Percentiles rank a stretch among this genome's conserved stretches.
Conservation (phyloP, 1,140 invertebrate genomes). For the Pseudobourletiella spinata region DNA sequence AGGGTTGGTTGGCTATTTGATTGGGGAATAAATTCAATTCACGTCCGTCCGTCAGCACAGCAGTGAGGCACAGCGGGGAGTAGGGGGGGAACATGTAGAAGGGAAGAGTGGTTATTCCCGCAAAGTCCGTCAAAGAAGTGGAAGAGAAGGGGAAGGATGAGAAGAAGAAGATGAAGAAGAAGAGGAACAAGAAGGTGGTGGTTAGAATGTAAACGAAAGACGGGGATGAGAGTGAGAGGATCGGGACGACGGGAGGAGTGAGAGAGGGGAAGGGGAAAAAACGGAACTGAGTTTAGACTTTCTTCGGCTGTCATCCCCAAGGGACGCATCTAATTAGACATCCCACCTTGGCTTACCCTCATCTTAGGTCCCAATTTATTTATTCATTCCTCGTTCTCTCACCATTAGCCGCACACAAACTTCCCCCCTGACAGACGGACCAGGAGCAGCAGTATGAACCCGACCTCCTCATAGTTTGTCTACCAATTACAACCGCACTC, state of each 20-base stretch:
- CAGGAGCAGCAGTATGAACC: too few relatives aligned
- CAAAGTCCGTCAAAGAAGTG: constrained; percentile 1
- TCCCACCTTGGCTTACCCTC: constrained; percentile 15
- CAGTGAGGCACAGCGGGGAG: not conserved
- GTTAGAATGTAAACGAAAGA: constrained; percentile 21
- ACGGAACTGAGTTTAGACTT: not conserved
- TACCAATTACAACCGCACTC: too few relatives aligned
- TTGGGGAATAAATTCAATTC: constrained; percentile 23
- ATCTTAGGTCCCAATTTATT: constrained; percentile 18
- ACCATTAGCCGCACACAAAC: constrained; percentile 16
- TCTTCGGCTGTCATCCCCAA: constrained; percentile 8
- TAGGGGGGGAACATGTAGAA: not conserved
- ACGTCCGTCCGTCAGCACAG: constrained; percentile 12
- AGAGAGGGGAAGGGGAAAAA: constrained; percentile 11
- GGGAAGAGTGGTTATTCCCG: not conserved
- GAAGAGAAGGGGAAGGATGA: constrained; percentile 6
- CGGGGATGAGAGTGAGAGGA: too few relatives aligned
- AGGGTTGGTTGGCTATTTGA: constrained; percentile 16
- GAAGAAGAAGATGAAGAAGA: too few relatives aligned
- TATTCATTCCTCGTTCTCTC: constrained; percentile 23
- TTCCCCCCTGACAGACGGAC: not conserved
- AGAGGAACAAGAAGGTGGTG: too few relatives aligned
- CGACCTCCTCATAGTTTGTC: too few relatives aligned
- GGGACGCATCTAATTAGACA: constrained; percentile 27
- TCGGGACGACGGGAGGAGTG: too few relatives aligned